Evolutionary conservation across 2,113 vertebrate genomes (phyloP), one percentile per base, ranked within the genome.

Genomic region (Hymenochirus boettgeri): DNA sequence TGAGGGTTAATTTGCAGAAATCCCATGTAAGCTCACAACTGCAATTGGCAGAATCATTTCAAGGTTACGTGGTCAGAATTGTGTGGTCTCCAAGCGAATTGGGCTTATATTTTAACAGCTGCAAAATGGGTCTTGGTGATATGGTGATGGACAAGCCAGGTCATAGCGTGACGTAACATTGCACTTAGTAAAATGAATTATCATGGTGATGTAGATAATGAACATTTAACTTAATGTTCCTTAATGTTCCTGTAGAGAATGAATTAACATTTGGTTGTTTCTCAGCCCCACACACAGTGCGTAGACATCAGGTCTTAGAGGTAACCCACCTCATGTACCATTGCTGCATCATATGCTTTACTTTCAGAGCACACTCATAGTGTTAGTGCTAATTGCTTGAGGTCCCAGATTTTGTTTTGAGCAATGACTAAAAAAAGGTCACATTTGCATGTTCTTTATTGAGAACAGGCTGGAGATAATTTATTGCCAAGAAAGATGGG

Each of bases 271-370:
- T n/a, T 9, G 15, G 46, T 60, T 46, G 33, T 59, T 29, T 60
- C 7, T 23, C 23, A 39, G 18, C 6, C 10, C 24, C 17, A 31
- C 24, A 8, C 23, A 50, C 51, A n/a, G 39, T 42, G 17, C 12
- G 33, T 50, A 42, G 42, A 52, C 35, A 59, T 52, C 22, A 45
- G 26, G 19, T 18, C 65, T 46, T 60, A 60, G 47, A 52, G 57
- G 46, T 46, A 35, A 60, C 6, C 47, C 10, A 4, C 60, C 39
- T 42, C 46, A 46, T 35, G 45, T n/a, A 45, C 47, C 53, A 53
- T 45, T 23, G 24, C 47, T 31, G 47, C 65, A 59, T 67, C 26
- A 42, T 52, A 60, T 60, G 47, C 65, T 67, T 59, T 67, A 29
- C 31, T 42, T 24, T 24, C 21, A 45, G n/a, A 26, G 55, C 64